phyloP scores from a whole-genome alignment of 1,140 invertebrate species.

The Zelostemma sp. region DNA sequence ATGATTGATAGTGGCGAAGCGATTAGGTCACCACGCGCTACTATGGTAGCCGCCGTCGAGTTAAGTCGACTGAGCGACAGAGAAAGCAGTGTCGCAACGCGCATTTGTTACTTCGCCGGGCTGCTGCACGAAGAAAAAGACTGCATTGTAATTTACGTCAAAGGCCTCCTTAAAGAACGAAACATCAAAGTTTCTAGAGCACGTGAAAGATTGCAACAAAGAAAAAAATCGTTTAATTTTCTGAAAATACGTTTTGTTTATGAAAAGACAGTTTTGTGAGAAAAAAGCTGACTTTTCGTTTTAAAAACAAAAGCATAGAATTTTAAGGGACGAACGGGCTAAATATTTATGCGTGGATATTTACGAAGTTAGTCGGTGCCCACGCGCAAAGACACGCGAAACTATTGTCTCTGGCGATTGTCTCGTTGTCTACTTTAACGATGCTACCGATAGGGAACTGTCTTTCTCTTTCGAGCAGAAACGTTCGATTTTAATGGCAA shows the following conservation, averaged over 20 bases:
- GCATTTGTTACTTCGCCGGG: neutral
- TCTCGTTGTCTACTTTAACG: constrained; percentile 40
- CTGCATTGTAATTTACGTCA: no score
- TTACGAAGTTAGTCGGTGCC: constrained; percentile 44
- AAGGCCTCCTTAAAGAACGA: no score
- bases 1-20: constrained; percentile 42
- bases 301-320: no score
- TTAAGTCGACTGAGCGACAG: constrained; percentile 28
- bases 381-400: constrained; percentile 40
- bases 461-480: constrained; percentile 17
- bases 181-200: constrained; percentile 31
- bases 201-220: no score
- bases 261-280: no score
- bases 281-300: no score
- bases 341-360: constrained; percentile 31
- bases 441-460: constrained; percentile 39
- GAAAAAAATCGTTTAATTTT: no score
- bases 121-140: no score
- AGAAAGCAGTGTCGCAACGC: constrained; percentile 40
- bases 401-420: constrained; percentile 32
- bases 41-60: constrained; percentile 45
- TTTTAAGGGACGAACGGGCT: constrained; percentile 31
- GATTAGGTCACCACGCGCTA: constrained; percentile 45
- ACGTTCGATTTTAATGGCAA: neutral
- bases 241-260: no score